phyloP scores from a whole-genome alignment of 2,797 vertebrate genomes.

The Pantherophis vulpinus region DNA sequence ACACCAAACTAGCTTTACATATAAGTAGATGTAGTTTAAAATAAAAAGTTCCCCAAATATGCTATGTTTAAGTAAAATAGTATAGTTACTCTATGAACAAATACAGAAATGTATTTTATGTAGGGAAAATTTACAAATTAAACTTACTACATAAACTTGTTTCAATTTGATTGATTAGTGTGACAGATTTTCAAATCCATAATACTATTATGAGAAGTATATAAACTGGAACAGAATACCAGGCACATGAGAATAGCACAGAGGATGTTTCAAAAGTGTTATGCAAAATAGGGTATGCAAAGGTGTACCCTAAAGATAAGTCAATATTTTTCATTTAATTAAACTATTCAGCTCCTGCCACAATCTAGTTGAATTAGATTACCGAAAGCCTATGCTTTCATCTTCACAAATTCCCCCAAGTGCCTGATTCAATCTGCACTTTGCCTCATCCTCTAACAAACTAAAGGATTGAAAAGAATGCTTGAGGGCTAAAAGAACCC shows the following conservation, averaged over 20 bases:
- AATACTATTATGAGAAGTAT: neutral
- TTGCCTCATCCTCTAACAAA: slow-evolving; percentile 24
- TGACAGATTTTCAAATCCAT: neutral
- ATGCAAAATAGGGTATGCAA: slow-evolving; percentile 18
- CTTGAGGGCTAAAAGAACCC: neutral
- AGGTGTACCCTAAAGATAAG: slow-evolving; percentile 26
- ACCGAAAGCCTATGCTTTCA: slow-evolving; percentile 30
- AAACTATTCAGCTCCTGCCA: slow-evolving; percentile 9
- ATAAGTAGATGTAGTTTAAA: neutral
- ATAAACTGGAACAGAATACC: neutral
- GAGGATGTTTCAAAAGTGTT: slow-evolving; percentile 26
- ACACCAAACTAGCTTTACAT: neutral
- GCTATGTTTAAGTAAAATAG: neutral
- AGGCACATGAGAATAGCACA: neutral
- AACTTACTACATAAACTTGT: neutral
- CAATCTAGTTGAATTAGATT: slow-evolving; percentile 13
- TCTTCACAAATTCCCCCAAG: slow-evolving; percentile 12
- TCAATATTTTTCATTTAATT: slow-evolving; percentile 34
- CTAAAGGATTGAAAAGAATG: slow-evolving; percentile 9
- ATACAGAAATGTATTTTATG: neutral
- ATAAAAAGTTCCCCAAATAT: neutral
- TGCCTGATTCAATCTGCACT: slow-evolving; percentile 30
- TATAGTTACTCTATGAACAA: neutral
- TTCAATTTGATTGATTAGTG: neutral
- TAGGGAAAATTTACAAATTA: neutral